Evolutionary conservation across 1,140 invertebrate species (phyloP), one percentile per base, ranked within the genome.

Genomic region (Pseudomyrmex dendroicus): DNA sequence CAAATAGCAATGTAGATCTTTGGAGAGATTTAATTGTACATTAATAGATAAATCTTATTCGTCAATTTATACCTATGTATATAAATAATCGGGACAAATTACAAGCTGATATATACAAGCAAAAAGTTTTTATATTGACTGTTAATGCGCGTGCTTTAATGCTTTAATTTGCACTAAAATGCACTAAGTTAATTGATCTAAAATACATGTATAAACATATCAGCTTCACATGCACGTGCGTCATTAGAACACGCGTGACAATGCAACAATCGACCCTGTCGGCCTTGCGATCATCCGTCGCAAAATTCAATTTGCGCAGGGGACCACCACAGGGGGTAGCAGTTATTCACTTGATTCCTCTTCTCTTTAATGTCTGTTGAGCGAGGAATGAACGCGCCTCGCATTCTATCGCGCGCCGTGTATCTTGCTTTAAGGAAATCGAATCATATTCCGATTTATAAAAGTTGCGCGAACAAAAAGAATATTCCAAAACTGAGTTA

Each of bases 231-330:
- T 77, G 62, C 62, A 64, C 74, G 67, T 15, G 22, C 68, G 46
- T 78, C 52, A 78, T 35, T 68, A 78, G 68, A 70, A 78, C 56
- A 68, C 64, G 35, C 66, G 68, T 63, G 63, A 82, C 70, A 73
- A 82, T 72, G 59, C 78, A 54, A 61, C 63, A 82, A 82, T 63
- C 68, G 63, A 78, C 68, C 68, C 77, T 22, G 50, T 82, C 59
- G 68, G 59, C 78, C 78, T 82, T 82, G 70, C 48, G 74, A 63
- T 50, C 25, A 52, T 74, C 59, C 70, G 50, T 82, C 57, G 70
- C 78, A 48, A 74, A 82, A 82, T 82, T 63, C 59, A 82, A 82
- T 82, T 82, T 73, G 74, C 74, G 56, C 62, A 56, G 46, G 56
- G 46, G 56, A 73, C 70, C 78, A 74, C 78, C 78, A n/a, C 78